phyloP scores from a whole-genome alignment of 2,797 vertebrate genomes.

The Rhinichthys osculus region DNA sequence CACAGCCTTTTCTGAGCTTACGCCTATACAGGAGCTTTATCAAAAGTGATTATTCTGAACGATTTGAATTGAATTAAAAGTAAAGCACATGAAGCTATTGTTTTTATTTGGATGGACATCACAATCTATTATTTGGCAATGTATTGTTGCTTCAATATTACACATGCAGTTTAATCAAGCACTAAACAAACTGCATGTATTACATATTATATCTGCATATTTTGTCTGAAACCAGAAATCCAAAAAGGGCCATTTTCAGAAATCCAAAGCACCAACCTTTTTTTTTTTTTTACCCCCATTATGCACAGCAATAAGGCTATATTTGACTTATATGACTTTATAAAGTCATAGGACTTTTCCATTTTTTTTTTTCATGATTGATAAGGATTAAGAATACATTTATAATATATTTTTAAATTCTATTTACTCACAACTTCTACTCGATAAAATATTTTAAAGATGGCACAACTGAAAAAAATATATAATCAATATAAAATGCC shows the following conservation, averaged over 20 bases:
- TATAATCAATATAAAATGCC: not conserved
- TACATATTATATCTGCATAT: not conserved
- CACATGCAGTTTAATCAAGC: not conserved
- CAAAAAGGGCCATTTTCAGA: not conserved
- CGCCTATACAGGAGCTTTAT: not conserved
- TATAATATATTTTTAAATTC: not conserved
- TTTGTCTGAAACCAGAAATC: not conserved
- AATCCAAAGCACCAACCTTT: not conserved
- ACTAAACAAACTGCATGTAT: not conserved
- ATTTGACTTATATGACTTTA: no score
- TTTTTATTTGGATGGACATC: not conserved
- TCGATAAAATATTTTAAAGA: no score
- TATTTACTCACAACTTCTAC: not conserved
- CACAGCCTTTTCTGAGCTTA: not conserved
- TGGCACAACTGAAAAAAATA: not conserved
- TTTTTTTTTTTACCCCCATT: not conserved
- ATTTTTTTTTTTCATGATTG: not conserved
- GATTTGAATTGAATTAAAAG: not conserved
- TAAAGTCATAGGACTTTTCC: not conserved
- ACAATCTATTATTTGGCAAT: not conserved
- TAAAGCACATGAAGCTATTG: not conserved
- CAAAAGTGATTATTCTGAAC: not conserved
- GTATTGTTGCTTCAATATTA: not conserved
- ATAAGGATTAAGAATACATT: not conserved
- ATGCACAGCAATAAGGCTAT: not conserved